Conservation (phyloP, 2,113 vertebrate genomes). For the Sigmodon hispidus region DNA sequence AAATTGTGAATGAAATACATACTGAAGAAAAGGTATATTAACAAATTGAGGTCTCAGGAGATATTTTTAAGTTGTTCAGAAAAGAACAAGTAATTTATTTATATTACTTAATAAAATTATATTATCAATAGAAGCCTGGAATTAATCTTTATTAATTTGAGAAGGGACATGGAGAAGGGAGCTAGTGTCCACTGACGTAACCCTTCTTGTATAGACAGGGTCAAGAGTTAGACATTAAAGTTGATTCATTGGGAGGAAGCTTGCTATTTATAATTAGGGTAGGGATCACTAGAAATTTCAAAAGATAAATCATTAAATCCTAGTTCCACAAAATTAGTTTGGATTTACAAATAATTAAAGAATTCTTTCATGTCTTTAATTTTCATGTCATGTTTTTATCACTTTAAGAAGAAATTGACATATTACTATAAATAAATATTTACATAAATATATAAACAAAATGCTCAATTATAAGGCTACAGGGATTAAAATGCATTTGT, state of each 20-base stretch:
- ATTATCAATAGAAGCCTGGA: not conserved
- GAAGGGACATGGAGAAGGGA: not conserved
- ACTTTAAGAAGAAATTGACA: not conserved
- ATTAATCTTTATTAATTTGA: constrained; percentile 17
- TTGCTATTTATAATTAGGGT: not conserved
- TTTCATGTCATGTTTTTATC: not conserved
- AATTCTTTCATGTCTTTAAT: not conserved
- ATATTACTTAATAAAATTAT: not conserved
- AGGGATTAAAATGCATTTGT: not conserved
- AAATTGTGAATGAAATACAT: not conserved
- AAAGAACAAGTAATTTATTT: not conserved
- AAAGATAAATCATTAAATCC: not conserved
- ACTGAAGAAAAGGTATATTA: not conserved
- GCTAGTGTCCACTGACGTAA: not conserved
- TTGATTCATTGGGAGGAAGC: not conserved
- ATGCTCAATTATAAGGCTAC: not conserved
- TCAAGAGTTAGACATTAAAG: not conserved
- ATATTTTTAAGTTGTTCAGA: not conserved
- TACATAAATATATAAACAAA: not conserved
- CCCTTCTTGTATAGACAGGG: not conserved
- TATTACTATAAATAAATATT: not conserved
- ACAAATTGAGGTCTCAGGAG: not conserved
- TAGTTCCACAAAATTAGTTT: not conserved
- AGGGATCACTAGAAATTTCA: not conserved
- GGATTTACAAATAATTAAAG: not conserved